phyloP scores from a whole-genome alignment of 2,888 invertebrate species.

The Tridacna crocea region DNA sequence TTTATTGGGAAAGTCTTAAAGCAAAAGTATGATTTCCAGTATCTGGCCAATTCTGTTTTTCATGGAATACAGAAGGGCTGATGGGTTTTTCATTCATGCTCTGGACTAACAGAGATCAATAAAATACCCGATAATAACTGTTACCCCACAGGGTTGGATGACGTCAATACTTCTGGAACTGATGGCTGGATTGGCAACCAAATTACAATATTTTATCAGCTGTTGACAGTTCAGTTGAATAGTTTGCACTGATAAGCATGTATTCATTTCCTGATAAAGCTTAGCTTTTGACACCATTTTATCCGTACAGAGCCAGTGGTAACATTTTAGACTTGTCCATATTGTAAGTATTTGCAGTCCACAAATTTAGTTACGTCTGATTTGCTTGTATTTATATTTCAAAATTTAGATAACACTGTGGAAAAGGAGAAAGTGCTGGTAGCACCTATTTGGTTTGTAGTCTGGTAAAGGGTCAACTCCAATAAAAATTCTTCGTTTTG shows the following conservation, averaged over 20 bases:
- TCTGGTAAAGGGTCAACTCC: too few species aligned
- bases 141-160: slow-evolving; percentile 19
- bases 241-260: slow-evolving; percentile 11
- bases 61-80: not conserved
- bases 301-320: too few species aligned
- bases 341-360: not conserved
- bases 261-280: slow-evolving; percentile 2
- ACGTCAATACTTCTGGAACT: slow-evolving; percentile 9
- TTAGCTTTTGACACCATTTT: not conserved
- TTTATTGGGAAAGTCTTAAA: too few species aligned
- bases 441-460: too few species aligned
- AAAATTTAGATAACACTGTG: not conserved
- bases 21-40: too few species aligned
- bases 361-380: not conserved
- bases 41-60: too few species aligned
- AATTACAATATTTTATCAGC: slow-evolving; percentile 23
- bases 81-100: not conserved
- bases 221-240: slow-evolving; percentile 23
- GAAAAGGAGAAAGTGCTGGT: not conserved
- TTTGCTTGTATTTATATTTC: not conserved
- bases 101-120: not conserved
- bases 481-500: too few species aligned
- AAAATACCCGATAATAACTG: not conserved
- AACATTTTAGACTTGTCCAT: not conserved
- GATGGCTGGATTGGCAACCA: slow-evolving; percentile 11